Evolutionary conservation across 2,113 vertebrate genomes (phyloP), one percentile per base, ranked within the genome.

Genomic region (Climacteris rufus): DNA sequence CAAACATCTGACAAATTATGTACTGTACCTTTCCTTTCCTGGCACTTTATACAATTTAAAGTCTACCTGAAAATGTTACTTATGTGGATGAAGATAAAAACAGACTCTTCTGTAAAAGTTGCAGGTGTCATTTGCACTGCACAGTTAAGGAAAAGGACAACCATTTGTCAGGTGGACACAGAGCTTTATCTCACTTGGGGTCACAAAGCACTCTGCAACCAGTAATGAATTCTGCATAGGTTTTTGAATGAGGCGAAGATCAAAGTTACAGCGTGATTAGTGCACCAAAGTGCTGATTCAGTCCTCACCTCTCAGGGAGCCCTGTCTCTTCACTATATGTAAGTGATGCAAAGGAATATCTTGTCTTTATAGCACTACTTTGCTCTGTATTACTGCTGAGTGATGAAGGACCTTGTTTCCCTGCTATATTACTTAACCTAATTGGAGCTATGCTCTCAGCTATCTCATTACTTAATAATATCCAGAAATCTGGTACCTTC

Each of bases 381-480:
- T 53, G 40, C 53, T 47, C 39, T 45, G 8, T 64, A 22, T 39
- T 54, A 85, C 14, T 24, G 45, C 27, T 64, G 65, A 87, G 57
- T 65, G 76, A 87, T 69, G 60, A 69, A 83, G 33, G 24, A 60
- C n/a, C 33, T 24, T 82, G 35, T 70, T 93, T 57, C 42, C 33
- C 35, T 66, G 47, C 23, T 86, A 10, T 60, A 86, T 74, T 87
- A 89, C 56, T 88, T 94, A 86, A 65, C 49, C 30, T 88, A 86
- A 90, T 61, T 85, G 85, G 53, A 93, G 66, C 65, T 80, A 49
- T 3, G 4, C 14, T 87, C 37, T 91, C 80, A 85, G 42, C 47
- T 91, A 60, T 42, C 74, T 92, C 63, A 83, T 95, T 77, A 92
- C 50, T 95, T 92, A 95, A 87, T 86, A 89, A 94, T 74, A 71